Evolutionary conservation across 2,888 invertebrate species (phyloP).

Genomic region (Standfussiana lucernea): DNA sequence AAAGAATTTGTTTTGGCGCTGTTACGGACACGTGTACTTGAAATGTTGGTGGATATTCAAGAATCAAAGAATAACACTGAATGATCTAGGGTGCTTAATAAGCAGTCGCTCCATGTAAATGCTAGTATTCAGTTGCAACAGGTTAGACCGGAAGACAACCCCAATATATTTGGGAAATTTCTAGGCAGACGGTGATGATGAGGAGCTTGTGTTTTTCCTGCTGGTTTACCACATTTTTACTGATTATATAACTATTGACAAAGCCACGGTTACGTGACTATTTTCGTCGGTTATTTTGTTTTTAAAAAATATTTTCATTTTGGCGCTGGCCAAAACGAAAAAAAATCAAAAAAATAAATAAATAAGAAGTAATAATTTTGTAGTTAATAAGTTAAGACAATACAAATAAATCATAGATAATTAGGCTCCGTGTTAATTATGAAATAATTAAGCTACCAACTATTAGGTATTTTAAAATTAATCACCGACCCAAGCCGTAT

Average conservation of each 20-base stretch:
- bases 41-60: background rate
- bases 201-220: background rate
- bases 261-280: too few species aligned
- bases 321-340: too few species aligned
- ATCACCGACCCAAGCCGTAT: constrained; percentile 24
- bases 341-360: too few species aligned
- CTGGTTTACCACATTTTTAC: background rate
- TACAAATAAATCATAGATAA: background rate
- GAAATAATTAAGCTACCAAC: constrained; percentile 33
- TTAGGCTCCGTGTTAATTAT: constrained; percentile 9
- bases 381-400: too few species aligned
- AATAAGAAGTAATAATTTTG: too few species aligned
- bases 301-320: too few species aligned
- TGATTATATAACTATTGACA: background rate
- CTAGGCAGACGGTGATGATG: background rate
- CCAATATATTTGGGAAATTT: background rate
- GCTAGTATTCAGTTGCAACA: background rate
- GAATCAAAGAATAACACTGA: background rate
- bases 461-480: constrained; percentile 47
- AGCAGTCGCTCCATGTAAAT: background rate
- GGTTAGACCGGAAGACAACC: background rate
- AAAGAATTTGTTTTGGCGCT: background rate
- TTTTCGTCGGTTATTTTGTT: too few species aligned
- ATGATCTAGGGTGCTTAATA: background rate
- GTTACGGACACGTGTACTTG: background rate